Percentiles rank a stretch among this genome's conserved stretches.
Conservation (phyloP, 2,888 invertebrate genomes). For the Tromatobia lineatoria region DNA sequence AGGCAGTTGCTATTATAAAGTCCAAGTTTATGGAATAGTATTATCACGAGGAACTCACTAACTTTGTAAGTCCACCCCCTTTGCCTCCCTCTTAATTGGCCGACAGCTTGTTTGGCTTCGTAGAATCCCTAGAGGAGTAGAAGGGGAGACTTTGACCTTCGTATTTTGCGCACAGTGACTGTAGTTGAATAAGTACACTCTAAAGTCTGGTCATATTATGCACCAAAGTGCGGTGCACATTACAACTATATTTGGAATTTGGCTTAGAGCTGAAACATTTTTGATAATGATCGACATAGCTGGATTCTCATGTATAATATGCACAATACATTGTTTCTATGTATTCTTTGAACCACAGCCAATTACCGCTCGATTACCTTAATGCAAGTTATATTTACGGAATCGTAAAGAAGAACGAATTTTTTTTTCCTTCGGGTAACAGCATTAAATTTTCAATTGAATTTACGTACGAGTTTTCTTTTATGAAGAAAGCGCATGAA, state of each 20-base stretch:
- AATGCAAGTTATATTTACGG: no score
- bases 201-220: slow-evolving; percentile 5
- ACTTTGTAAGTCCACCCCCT: slow-evolving; percentile 33
- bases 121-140: slow-evolving; percentile 49
- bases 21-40: slow-evolving; percentile 37
- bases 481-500: background rate
- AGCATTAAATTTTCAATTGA: background rate
- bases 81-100: slow-evolving; percentile 35
- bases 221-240: background rate
- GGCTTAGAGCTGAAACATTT: background rate
- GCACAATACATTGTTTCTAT: background rate
- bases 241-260: background rate
- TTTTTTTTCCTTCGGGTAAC: no score
- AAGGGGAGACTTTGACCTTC: slow-evolving; percentile 56
- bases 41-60: slow-evolving; percentile 37
- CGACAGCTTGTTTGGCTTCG: slow-evolving; percentile 40
- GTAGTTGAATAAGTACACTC: slow-evolving; percentile 9
- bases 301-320: background rate
- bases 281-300: background rate
- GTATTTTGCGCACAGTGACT: slow-evolving; percentile 16
- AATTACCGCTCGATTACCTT: no score
- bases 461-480: background rate
- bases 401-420: no score
- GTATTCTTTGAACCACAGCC: background rate
- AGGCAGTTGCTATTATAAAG: slow-evolving; percentile 5